Base-by-base conservation (phyloP, 1,140 invertebrate genomes). In the Drosophila littoralis region DNA sequence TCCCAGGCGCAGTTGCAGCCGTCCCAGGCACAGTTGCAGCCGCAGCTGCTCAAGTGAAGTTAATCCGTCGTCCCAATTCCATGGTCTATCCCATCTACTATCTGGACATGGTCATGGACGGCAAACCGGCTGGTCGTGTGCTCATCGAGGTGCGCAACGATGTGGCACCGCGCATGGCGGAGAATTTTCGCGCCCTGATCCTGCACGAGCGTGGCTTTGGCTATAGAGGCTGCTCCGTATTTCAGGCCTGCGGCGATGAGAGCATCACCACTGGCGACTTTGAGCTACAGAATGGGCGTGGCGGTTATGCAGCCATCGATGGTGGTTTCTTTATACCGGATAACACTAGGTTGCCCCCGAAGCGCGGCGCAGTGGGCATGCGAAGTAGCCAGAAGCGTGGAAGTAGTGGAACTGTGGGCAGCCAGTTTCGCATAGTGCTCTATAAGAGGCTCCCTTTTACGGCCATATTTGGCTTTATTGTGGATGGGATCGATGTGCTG, bases 131-230 rank as follows among this genome's bases (percentile, higher is more conserved):
- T 63, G 97, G 97, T 1, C 93, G 97, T 13, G 94, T 98, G 55
- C 94, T 97, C 5, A 96, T 97, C 73, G 96, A 98, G 93, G 95
- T 98, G 7, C 94, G 96, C 74, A 95, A 95, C 7, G 96, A 98
- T 92, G 95, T 95, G 6, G 97, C 97, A 3, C 98, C 98, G 4
- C 97, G 96, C 86, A 98, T 98, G 94, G 96, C 96, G 22, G 96
- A 97, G 90, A 98, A 98, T 92, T 98, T 98, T 92, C 94, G 95
- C 67, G 94, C 95, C 1, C 93, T 98, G 3, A 95, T 96, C 9
- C 96, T 96, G 0, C 96, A 97, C 2, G 96, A 97, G 78, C 94
- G 95, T 17, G 96, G 96, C 9, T 94, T 96, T 60, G 95, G 96
- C 32, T 97, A 97, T 84, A 96, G 96, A 69, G 96, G 96, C 10